Conservation (phyloP, 2,888 invertebrate species). For the Euzetes globulus region DNA sequence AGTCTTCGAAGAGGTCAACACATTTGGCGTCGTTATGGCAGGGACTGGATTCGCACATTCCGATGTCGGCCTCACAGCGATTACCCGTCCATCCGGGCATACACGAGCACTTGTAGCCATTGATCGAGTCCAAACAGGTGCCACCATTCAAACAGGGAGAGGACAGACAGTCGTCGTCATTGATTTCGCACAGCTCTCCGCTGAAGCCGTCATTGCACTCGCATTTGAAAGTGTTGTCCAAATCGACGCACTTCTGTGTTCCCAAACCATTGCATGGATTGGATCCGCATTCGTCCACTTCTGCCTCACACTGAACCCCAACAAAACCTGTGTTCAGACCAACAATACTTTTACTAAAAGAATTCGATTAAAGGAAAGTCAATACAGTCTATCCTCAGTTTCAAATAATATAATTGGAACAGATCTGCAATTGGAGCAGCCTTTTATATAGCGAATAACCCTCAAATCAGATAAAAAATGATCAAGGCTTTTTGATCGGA, state of each 20-base stretch:
- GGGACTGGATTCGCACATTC: conserved; percentile 70
- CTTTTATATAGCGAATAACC: too few species aligned
- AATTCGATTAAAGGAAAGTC: too few species aligned
- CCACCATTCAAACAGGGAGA: conserved; percentile 83
- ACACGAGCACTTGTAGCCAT: conserved; percentile 71
- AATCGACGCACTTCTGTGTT: conserved; percentile 78
- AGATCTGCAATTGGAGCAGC: neutral
- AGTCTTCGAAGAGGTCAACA: conserved; percentile 66
- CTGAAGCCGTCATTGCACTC: conserved; percentile 80
- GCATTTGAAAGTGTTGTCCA: conserved; percentile 58
- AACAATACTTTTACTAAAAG: too few species aligned
- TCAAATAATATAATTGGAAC: too few species aligned
- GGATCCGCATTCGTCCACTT: conserved; percentile 80
- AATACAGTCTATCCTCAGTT: too few species aligned
- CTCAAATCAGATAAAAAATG: too few species aligned
- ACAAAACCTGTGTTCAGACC: conserved; percentile 40
- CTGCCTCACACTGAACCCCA: conserved; percentile 83
- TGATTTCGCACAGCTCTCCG: conserved; percentile 69
- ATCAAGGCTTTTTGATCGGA: too few species aligned
- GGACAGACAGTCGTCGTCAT: conserved; percentile 57
- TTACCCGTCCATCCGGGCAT: conserved; percentile 77
- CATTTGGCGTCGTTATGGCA: conserved; percentile 89
- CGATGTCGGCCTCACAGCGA: conserved; percentile 77
- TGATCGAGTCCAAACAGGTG: conserved; percentile 74
- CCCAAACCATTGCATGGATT: conserved; percentile 85